Evolutionary conservation across 2,797 vertebrate species (phyloP).

Genomic region (Sebastiscus albofasciatus): DNA sequence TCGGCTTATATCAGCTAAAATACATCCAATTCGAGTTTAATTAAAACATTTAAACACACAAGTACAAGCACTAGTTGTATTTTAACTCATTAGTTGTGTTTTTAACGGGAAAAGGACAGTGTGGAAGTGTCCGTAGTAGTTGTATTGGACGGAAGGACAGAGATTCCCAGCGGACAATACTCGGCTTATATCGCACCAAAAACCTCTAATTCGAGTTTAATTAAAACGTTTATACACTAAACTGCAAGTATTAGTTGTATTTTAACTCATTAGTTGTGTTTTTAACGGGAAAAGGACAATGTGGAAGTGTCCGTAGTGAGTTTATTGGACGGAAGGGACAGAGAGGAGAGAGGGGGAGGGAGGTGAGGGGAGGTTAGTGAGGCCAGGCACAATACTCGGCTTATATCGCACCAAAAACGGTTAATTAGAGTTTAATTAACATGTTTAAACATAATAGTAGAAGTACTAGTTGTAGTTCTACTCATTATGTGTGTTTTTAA

Average conservation of each 20-base stretch:
- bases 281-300: background rate
- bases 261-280: background rate
- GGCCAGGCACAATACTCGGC: slow-evolving; percentile 66
- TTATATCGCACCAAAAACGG: too few relatives aligned
- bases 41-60: accelerated
- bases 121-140: slow-evolving; percentile 58
- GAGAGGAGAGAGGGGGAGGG: slow-evolving; percentile 79
- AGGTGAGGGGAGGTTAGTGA: slow-evolving; percentile 51
- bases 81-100: background rate
- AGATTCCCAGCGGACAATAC: slow-evolving; percentile 72
- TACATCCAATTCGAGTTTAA: background rate
- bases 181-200: slow-evolving; percentile 21
- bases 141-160: slow-evolving; percentile 68
- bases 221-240: background rate
- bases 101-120: background rate
- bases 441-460: too few relatives aligned
- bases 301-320: slow-evolving; percentile 57
- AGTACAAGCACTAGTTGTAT: background rate
- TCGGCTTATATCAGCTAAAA: slow-evolving; percentile 15
- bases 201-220: background rate
- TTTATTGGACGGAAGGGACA: slow-evolving; percentile 68
- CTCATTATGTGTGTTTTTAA: too few relatives aligned
- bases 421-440: too few relatives aligned
- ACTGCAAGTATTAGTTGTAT: background rate
- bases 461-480: too few relatives aligned